These are phyloP conservation scores for Syngnathoides biaculeatus DNA, from an alignment of 2,113 vertebrate species.

Conservation along the genomic window DNA sequence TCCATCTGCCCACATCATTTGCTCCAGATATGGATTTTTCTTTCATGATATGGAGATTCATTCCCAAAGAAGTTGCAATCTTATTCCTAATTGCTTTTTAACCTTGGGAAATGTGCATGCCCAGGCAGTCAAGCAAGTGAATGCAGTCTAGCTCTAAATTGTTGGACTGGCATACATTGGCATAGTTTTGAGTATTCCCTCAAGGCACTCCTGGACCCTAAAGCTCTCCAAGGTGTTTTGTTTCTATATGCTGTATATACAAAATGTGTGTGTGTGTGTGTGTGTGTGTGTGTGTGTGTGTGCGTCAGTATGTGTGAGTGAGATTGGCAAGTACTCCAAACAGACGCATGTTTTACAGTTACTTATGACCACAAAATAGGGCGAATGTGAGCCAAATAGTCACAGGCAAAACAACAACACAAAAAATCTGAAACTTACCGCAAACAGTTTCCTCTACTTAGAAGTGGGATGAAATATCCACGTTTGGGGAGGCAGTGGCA, in stretches of 20 bases:
- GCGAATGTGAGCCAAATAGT: too few relatives aligned
- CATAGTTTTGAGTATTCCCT: slow-evolving; percentile 55
- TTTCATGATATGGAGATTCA: slow-evolving; percentile 64
- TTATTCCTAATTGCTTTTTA: slow-evolving; percentile 53
- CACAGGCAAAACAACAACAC: too few relatives aligned
- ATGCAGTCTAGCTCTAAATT: slow-evolving; percentile 46
- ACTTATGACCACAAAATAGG: too few relatives aligned
- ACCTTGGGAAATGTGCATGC: slow-evolving; percentile 63
- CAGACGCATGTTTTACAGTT: too few relatives aligned
- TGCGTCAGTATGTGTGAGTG: too few relatives aligned
- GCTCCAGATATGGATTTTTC: slow-evolving; percentile 57
- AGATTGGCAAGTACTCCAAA: too few relatives aligned
- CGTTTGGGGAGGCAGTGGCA: too few relatives aligned
- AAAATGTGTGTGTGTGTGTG: slow-evolving; percentile 3
- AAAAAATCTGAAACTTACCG: too few relatives aligned
- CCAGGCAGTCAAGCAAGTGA: slow-evolving; percentile 34
- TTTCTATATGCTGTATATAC: slow-evolving; percentile 1
- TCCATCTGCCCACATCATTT: slow-evolving; percentile 47
- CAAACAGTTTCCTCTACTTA: too few relatives aligned
- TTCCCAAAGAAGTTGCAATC: slow-evolving; percentile 48
- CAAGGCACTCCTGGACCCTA: slow-evolving; percentile 39
- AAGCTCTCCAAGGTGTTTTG: slow-evolving; percentile 15
- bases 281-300: background rate
- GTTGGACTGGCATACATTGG: slow-evolving; percentile 67
- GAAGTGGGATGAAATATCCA: too few relatives aligned